Evolutionary conservation across 2,888 invertebrate genomes (phyloP).

Genomic region (Mellilla xanthometata): DNA sequence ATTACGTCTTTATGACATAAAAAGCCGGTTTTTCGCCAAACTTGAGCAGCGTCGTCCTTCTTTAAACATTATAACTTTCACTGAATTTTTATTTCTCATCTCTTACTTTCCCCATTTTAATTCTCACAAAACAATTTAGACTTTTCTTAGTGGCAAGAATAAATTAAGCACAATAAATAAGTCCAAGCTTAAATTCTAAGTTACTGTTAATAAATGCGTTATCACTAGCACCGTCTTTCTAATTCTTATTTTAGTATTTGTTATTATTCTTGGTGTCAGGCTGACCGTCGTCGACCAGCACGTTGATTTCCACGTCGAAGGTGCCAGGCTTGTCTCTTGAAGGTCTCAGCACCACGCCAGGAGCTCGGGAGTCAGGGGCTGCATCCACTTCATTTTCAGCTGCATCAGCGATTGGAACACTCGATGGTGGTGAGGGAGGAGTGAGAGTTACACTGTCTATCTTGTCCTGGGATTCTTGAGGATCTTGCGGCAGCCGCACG

Average conservation of each 20-base stretch:
- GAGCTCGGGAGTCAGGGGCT: constrained; percentile 65
- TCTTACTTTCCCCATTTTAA: constrained; percentile 3
- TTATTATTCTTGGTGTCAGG: constrained; percentile 56
- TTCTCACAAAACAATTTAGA: too few species aligned
- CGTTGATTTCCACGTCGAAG: constrained; percentile 69
- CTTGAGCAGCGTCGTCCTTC: neutral
- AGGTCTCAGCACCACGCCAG: constrained; percentile 63
- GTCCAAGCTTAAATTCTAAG: constrained; percentile 15
- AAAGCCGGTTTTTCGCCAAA: constrained; percentile 12
- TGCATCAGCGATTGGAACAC: constrained; percentile 51
- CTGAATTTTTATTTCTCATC: constrained; percentile 6
- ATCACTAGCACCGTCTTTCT: constrained; percentile 23
- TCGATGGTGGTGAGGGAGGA: constrained; percentile 10
- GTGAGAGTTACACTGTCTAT: constrained; percentile 55
- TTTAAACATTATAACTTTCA: constrained; percentile 20
- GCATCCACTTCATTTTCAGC: constrained; percentile 77
- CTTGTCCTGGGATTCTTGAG: constrained; percentile 83
- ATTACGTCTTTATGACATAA: constrained; percentile 3
- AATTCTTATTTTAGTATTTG: constrained; percentile 16
- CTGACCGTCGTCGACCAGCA: constrained; percentile 68
- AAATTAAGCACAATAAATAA: constrained; percentile 47
- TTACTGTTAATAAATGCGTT: constrained; percentile 42
- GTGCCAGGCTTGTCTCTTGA: constrained; percentile 68
- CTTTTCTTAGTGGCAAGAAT: constrained; percentile 58
- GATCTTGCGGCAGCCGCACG: constrained; percentile 82